Conservation (phyloP, 1,140 invertebrate species). For the Zaprionus lachaisei region DNA sequence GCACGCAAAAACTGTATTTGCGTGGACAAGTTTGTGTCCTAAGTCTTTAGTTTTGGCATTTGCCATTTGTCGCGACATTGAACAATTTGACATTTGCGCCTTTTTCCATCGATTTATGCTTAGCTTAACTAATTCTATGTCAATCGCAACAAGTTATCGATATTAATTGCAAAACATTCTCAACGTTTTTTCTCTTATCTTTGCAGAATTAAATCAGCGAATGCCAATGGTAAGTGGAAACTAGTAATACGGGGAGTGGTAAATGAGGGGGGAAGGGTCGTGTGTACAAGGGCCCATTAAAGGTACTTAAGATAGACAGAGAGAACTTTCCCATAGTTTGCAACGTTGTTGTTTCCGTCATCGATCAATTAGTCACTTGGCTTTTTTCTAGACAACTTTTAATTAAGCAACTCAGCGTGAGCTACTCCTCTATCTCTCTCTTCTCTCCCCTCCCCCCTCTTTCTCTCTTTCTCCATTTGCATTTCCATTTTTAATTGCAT, state of each 20-base stretch:
- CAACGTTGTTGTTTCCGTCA: slow-evolving; percentile 31
- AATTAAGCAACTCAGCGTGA: slow-evolving; percentile 42
- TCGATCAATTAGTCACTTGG: slow-evolving; percentile 41
- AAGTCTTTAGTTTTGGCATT: slow-evolving; percentile 78
- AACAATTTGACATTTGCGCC: slow-evolving; percentile 62
- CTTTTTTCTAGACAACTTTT: slow-evolving; percentile 19
- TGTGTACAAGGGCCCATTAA: slow-evolving; percentile 7
- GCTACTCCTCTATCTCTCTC: neutral
- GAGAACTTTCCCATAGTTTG: slow-evolving; percentile 23
- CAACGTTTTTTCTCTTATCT: slow-evolving; percentile 54
- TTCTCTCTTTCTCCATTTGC: slow-evolving; percentile 33
- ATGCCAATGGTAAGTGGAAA: slow-evolving; percentile 81
- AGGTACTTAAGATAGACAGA: slow-evolving; percentile 24
- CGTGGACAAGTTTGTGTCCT: slow-evolving; percentile 69
- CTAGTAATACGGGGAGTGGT: neutral
- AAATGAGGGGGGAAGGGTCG: neutral
- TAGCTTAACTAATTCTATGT: slow-evolving; percentile 19
- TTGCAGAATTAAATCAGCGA: slow-evolving; percentile 84
- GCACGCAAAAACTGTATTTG: slow-evolving; percentile 55
- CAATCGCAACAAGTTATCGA: slow-evolving; percentile 28
- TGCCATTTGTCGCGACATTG: slow-evolving; percentile 59
- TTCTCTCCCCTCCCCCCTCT: neutral
- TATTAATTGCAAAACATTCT: slow-evolving; percentile 68
- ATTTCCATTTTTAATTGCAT: slow-evolving; percentile 82
- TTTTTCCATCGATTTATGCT: slow-evolving; percentile 52